phyloP scores from a whole-genome alignment of 2,888 invertebrate genomes.

The Acrocyrtus sp. region DNA sequence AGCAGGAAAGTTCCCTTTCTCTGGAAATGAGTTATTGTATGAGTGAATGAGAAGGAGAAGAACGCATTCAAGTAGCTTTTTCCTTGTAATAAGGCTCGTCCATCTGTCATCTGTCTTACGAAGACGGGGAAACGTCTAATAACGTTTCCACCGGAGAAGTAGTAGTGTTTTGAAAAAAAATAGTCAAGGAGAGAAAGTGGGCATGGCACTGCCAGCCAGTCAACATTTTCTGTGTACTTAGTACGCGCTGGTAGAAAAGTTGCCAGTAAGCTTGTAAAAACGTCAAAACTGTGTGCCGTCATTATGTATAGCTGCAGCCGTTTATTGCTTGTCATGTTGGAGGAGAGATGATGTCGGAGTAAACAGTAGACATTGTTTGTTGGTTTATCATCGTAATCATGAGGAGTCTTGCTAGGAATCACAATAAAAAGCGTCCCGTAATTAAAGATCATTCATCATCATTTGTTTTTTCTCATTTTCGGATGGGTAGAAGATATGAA shows the following conservation, averaged over 20 bases:
- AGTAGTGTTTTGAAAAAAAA: slow-evolving; percentile 3
- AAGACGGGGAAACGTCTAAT: slow-evolving; percentile 39
- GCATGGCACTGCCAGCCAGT: no score
- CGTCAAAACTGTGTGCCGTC: no score
- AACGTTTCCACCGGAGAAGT: slow-evolving; percentile 16
- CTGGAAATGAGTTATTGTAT: slow-evolving; percentile 23
- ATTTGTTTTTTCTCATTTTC: slow-evolving; percentile 21
- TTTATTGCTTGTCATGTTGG: slow-evolving; percentile 18
- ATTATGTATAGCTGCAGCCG: no score
- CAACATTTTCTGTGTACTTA: no score
- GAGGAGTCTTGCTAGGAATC: no score
- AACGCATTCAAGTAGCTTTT: slow-evolving; percentile 34
- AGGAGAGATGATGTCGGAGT: no score
- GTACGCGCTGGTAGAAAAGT: no score
- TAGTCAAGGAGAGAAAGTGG: no score
- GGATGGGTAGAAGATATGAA: no score
- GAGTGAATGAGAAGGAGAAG: slow-evolving; percentile 25
- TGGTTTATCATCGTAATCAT: not conserved
- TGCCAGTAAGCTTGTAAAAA: no score
- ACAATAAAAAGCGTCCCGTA: slow-evolving; percentile 39
- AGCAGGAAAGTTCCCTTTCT: no score
- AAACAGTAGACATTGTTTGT: no score
- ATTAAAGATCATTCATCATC: slow-evolving; percentile 56
- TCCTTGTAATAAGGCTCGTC: slow-evolving; percentile 41
- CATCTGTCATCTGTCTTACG: slow-evolving; percentile 43